Evolutionary conservation across 2,888 invertebrate genomes (phyloP).

Genomic region (Leucoma salicis): DNA sequence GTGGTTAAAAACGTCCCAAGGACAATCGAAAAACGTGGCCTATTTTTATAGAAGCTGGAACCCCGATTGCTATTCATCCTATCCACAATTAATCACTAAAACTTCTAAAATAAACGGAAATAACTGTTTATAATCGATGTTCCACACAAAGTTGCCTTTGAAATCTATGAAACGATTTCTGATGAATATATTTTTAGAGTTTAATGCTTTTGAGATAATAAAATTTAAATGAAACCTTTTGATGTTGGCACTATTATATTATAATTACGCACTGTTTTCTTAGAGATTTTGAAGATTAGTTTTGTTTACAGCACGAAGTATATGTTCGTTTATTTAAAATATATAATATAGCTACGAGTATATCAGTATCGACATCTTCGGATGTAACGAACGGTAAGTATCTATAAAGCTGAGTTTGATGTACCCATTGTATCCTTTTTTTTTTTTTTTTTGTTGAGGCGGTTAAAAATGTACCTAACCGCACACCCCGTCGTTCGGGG

Average conservation of each 20-base stretch:
- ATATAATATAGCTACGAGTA: too few species aligned
- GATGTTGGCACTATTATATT: constrained; percentile 8
- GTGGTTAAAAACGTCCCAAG: too few species aligned
- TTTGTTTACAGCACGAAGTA: not conserved
- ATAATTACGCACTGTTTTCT: constrained; percentile 9
- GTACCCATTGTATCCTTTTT: too few species aligned
- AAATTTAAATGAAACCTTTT: constrained; percentile 12
- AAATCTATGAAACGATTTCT: constrained; percentile 4
- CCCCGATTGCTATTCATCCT: not conserved
- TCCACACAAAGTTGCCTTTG: constrained; percentile 5
- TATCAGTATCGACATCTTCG: too few species aligned
- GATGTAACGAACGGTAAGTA: too few species aligned
- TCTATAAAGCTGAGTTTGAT: too few species aligned
- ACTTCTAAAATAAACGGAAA: not conserved
- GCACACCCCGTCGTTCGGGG: too few species aligned
- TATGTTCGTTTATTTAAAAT: too few species aligned
- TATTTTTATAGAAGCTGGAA: too few species aligned
- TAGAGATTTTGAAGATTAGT: not conserved
- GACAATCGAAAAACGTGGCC: too few species aligned
- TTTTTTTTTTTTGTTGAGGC: too few species aligned
- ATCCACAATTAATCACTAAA: not conserved
- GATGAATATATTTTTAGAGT: constrained; percentile 8
- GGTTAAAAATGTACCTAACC: too few species aligned
- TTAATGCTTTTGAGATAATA: constrained; percentile 3
- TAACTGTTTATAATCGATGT: constrained; percentile 1